Conservation (phyloP, 2,113 vertebrate genomes). For the Herpetotheres cachinnans region DNA sequence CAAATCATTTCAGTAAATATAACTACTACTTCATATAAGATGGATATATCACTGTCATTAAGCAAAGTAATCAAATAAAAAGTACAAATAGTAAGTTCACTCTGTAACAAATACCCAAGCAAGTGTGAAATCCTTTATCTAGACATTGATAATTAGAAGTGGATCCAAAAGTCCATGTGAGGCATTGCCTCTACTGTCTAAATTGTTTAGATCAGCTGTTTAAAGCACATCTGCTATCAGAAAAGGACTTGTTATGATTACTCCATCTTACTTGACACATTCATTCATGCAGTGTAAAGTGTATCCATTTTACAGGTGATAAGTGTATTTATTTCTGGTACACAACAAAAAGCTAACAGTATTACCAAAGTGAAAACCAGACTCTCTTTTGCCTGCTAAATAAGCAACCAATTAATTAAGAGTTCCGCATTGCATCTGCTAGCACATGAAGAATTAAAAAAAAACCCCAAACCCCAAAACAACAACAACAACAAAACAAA, state of each 20-base stretch:
- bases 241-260: not conserved
- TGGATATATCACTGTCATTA: not conserved
- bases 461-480: not conserved
- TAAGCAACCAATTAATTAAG: not conserved
- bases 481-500: not conserved
- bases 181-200: not conserved
- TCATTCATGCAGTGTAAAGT: not conserved
- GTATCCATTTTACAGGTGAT: not conserved
- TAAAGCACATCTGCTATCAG: not conserved
- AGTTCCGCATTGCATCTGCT: not conserved
- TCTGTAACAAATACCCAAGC: not conserved
- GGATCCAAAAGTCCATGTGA: not conserved
- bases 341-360: not conserved
- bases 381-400: not conserved
- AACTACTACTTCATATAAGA: not conserved
- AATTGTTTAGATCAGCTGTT: not conserved
- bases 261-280: not conserved
- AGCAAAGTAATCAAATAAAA: not conserved
- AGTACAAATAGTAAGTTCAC: not conserved
- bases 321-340: not conserved
- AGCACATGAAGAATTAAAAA: not conserved
- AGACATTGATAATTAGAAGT: not conserved
- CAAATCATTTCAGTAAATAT: not conserved
- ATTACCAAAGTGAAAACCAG: not conserved
- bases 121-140: not conserved